phyloP scores from a whole-genome alignment of 2,888 invertebrate genomes.

The Allacma fusca region DNA sequence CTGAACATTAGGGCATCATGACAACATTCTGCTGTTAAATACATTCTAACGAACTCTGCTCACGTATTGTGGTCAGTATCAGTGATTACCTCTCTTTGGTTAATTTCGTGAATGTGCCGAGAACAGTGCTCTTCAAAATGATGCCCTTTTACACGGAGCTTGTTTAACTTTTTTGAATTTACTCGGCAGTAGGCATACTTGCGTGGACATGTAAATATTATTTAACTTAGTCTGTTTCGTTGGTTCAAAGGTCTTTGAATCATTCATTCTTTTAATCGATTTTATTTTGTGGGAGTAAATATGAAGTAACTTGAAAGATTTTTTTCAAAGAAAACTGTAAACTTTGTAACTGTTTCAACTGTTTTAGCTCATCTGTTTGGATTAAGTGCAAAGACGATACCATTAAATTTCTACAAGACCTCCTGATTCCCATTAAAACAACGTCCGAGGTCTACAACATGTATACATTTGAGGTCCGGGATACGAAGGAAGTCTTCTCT shows the following conservation, averaged over 20 bases:
- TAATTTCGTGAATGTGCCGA: slow-evolving; percentile 79
- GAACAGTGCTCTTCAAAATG: slow-evolving; percentile 64
- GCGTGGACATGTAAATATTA: slow-evolving; percentile 71
- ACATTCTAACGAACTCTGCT: slow-evolving; percentile 54
- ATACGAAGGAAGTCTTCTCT: slow-evolving; percentile 19
- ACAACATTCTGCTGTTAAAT: slow-evolving; percentile 55
- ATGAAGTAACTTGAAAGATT: too few species aligned
- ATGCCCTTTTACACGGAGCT: slow-evolving; percentile 88
- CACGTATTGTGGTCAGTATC: slow-evolving; percentile 82
- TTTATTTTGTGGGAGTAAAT: too few species aligned
- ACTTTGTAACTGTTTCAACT: background rate
- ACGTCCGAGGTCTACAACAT: background rate
- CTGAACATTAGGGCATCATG: slow-evolving; percentile 73
- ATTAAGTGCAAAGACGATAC: background rate
- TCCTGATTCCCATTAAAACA: background rate
- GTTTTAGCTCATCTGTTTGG: background rate
- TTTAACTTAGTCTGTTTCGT: background rate
- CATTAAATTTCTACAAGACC: background rate
- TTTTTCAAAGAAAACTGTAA: background rate
- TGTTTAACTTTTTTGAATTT: slow-evolving; percentile 90
- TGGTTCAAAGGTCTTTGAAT: background rate
- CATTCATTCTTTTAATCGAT: too few species aligned
- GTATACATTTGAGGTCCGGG: background rate
- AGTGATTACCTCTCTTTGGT: slow-evolving; percentile 94
- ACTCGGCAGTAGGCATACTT: slow-evolving; percentile 83